Evolutionary conservation across 2,797 vertebrate species (phyloP), one percentile per base, ranked within the genome.

Genomic region (Premnoplex brunnescens): DNA sequence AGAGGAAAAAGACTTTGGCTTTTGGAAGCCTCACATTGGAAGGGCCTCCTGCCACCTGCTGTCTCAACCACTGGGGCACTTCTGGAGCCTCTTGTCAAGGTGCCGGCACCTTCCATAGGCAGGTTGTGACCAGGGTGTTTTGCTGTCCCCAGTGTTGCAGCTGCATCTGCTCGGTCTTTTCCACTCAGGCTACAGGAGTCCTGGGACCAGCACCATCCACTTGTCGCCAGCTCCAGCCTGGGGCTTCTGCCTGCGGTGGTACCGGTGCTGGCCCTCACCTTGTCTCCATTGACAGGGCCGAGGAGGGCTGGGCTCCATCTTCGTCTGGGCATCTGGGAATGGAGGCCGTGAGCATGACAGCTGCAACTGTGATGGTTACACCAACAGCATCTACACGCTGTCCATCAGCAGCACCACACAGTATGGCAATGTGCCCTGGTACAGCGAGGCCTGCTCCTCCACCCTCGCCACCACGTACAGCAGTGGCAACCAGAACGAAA

Each of bases 301-400:
- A 10, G 97, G 98, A 4, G 98, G 98, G 11, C 98, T 99, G 75
- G 99, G 99, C 97, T 99, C 99, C 93, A 99, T 99, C 97, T 99
- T 99, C 14, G 99, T 99, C 93, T 99, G 99, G 99, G 99, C 99
- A 1, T 99, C 99, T 0, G 99, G 99, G 36, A 99, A 99, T 0
- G 99, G 99, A 21, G 99, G 99, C 81, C 98, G 99, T 0, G 99
- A 99, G 84, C 98, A 98, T 26, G 99, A 99, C 98, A 99, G 98
- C 98, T 99, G 99, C 94, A 99, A 99, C 98, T 99, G 99, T 12
- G 99, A 99, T 1, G 99, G 99, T 96, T 99, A 99, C 98, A 99
- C 99, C 97, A 99, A 99, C 98, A 99, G 99, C 98, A 99, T 99
- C 97, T 99, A 99, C 98, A 99, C 99, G 0, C 98, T 99, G 94